phyloP scores from a whole-genome alignment of 2,888 invertebrate genomes.

The Lycocerus yunnanus region DNA sequence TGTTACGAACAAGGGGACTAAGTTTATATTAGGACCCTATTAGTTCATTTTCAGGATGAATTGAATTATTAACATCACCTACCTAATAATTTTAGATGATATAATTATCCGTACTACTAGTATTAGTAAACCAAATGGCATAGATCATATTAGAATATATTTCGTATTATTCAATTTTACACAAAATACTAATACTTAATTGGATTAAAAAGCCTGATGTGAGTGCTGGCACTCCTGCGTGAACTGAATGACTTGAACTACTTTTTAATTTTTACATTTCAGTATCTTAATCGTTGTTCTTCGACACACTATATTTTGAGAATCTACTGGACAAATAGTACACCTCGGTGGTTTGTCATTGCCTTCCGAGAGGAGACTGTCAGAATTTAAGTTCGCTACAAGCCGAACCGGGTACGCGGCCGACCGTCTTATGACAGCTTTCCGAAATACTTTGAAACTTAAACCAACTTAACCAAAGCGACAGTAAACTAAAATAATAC shows the following conservation, averaged over 20 bases:
- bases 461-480: too few relatives aligned
- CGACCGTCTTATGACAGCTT: too few relatives aligned
- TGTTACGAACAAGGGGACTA: conserved; percentile 24
- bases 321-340: too few relatives aligned
- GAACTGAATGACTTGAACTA: neutral
- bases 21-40: conserved; percentile 24
- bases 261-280: neutral
- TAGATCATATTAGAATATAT: neutral
- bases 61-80: conserved; percentile 23
- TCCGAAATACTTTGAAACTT: too few relatives aligned
- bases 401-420: too few relatives aligned
- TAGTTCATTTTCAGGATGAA: conserved; percentile 13
- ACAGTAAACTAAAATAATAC: too few relatives aligned
- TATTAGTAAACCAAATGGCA: neutral
- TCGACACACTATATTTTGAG: too few relatives aligned
- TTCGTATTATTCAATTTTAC: neutral
- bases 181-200: neutral
- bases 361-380: too few relatives aligned
- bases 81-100: conserved; percentile 13
- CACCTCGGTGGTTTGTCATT: too few relatives aligned
- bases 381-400: too few relatives aligned
- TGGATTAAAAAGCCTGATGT: neutral
- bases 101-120: conserved; percentile 1
- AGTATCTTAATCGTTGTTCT: neutral
- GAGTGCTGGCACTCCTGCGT: neutral